Evolutionary conservation across 2,888 invertebrate genomes (phyloP), one percentile per base, ranked within the genome.

Genomic region (Polydrusus tereticollis): DNA sequence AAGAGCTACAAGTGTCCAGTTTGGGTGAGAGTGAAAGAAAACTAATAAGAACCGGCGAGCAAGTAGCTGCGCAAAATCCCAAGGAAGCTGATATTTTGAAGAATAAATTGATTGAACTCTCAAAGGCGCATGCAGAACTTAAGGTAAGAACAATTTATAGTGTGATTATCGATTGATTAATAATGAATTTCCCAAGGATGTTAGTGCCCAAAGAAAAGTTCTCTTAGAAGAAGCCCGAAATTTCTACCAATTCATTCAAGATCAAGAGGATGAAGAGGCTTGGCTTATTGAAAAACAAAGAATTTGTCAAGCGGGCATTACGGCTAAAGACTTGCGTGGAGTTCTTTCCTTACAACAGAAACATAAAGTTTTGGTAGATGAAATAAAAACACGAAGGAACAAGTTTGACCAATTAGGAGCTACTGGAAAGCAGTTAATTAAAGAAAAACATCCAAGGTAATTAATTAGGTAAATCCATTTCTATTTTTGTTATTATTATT

Each of bases 181-280:
- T n/a, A n/a, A n/a, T n/a, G n/a, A n/a, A n/a, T n/a, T 41, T 45
- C 18, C 82, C 77, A 79, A 92, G 91, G 90, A 92, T 52, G 89
- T 92, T 38, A 92, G 93, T 45, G 91, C 92, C 65, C 91, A 92
- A 78, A 90, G 97, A 6, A 92, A 96, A 75, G 92, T 91, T 0
- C 89, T 94, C 12, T 87, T 99, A 12, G 97, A 98, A 84, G 97
- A 98, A 81, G 96, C 97, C 0, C 89, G 97, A 71, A 94, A 95
- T 82, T 94, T 97, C 81, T 98, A 94, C 87, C 97, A 98, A 86
- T 98, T 99, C 86, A 87, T 98, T 69, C 97, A 98, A 85, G 98
- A 99, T 83, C 94, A 97, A 79, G 98, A 99, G 80, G 99, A 99
- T 80, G 99, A 99, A 85, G 98, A 98, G 87, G 93, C 95, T 0